Base-by-base conservation (phyloP, 2,113 vertebrate genomes). In the Choloepus hoffmanni region DNA sequence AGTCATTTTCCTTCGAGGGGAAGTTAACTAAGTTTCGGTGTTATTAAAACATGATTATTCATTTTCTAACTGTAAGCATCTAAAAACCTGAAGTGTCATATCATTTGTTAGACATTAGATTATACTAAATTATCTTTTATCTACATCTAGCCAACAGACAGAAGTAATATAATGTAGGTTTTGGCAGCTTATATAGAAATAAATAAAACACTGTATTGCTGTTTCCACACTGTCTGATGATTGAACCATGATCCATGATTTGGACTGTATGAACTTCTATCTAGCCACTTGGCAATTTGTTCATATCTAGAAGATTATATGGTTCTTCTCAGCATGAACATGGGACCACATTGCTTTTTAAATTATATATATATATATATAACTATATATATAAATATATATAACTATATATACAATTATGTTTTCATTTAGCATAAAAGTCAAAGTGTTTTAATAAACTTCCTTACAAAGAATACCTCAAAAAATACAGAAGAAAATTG, bases 31-130 rank as follows among this genome's bases (percentile, higher is more conserved):
- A 92, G 40, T 81, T 89, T 82, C 70, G 65, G 72, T 96, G 43
- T 85, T 93, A 55, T 50, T 83, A 93, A 95, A 95, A 95, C 72
- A 85, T 0, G 2, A 8, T 65, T 62, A 79, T 73, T 55, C 53
- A 72, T 94, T 84, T 97, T 96, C 85, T 72, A 78, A 77, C 21
- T 84, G 48, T 84, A 23, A 73, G 43, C 15, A 3, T 92, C 45
- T 81, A 23, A 90, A 92, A 88, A 84, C n/a, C 36, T 95, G 19
- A 68, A 60, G 15, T 62, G 24, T 76, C 50, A 0, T 43, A 55
- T 85, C 63, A 79, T 92, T 85, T 55, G 40, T 63, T 70, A 93
- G 48, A 40, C 58, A 73, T 85, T 73, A 88, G 33, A 40, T 84
- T 62, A 86, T 53, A 72, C 28, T 89, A 74, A 78, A 78, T 67